Evolutionary conservation across 2,113 vertebrate species (phyloP).

Genomic region (Dipodomys spectabilis): DNA sequence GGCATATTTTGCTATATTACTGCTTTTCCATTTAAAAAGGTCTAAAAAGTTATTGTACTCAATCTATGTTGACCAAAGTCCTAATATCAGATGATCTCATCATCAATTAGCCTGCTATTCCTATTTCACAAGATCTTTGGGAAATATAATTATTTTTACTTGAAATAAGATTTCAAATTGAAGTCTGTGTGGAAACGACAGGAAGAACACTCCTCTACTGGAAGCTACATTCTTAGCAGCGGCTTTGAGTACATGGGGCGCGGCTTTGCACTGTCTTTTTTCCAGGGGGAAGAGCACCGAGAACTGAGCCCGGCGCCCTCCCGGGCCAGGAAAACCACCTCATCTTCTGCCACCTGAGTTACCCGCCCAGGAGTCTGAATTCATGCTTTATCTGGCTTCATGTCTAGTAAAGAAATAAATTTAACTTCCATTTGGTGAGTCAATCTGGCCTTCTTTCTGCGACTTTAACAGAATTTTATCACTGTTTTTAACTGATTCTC

Average conservation of each 20-base stretch:
- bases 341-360: too few relatives aligned
- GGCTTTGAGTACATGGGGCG: too few relatives aligned
- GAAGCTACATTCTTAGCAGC: neutral
- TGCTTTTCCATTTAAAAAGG: neutral
- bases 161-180: neutral
- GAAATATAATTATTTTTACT: slow-evolving; percentile 5
- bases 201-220: neutral
- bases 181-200: neutral
- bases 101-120: neutral
- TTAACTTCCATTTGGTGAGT: neutral
- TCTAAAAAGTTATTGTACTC: neutral
- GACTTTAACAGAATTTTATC: neutral
- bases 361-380: too few relatives aligned
- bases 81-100: neutral
- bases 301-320: too few relatives aligned
- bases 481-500: neutral
- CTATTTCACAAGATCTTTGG: neutral
- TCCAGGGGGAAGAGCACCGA: too few relatives aligned
- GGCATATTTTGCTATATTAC: neutral
- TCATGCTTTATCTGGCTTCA: neutral
- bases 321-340: too few relatives aligned
- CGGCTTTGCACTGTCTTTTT: neutral
- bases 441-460: neutral
- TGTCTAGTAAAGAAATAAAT: neutral
- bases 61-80: neutral